Evolutionary conservation across 2,797 vertebrate genomes (phyloP).

Genomic region (Eulemur mongoz): DNA sequence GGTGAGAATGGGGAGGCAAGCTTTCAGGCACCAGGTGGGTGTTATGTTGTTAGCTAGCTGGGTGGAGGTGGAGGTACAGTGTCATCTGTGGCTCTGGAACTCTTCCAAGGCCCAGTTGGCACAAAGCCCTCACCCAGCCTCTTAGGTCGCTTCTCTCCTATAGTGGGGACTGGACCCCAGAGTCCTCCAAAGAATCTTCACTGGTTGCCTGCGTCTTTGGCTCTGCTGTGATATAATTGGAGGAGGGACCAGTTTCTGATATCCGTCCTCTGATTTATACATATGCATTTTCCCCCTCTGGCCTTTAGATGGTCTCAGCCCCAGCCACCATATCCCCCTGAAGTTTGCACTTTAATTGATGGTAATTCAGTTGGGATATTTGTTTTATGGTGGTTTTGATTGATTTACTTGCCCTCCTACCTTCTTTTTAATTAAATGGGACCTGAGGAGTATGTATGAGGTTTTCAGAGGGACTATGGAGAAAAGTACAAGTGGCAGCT

Average conservation of each 20-base stretch:
- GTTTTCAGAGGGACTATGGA: constrained; percentile 38
- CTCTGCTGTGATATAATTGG: constrained; percentile 72
- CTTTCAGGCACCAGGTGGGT: not conserved
- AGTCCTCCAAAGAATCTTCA: constrained; percentile 78
- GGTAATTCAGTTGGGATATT: constrained; percentile 52
- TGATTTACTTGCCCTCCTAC: constrained; percentile 39
- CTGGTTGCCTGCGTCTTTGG: constrained; percentile 75
- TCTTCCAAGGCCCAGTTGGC: not conserved
- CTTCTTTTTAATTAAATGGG: constrained; percentile 63
- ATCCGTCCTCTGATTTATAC: constrained; percentile 68
- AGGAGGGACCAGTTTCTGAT: constrained; percentile 68
- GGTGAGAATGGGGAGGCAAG: not conserved
- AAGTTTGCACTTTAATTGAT: constrained; percentile 80
- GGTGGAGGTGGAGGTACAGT: not conserved
- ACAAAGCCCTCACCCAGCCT: constrained; percentile 20
- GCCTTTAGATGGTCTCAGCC: constrained; percentile 59
- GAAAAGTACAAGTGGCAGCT: constrained; percentile 59
- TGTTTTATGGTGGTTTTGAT: constrained; percentile 51
- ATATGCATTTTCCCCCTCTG: constrained; percentile 56
- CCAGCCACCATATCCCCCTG: constrained; percentile 52
- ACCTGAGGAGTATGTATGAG: constrained; percentile 29
- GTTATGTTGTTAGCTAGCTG: not conserved
- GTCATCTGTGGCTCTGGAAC: constrained; percentile 14
- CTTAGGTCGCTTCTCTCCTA: constrained; percentile 51
- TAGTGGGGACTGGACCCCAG: constrained; percentile 40